Evolutionary conservation across 2,888 invertebrate species (phyloP), one percentile per base, ranked within the genome.

Genomic region (Pinctada fucata): DNA sequence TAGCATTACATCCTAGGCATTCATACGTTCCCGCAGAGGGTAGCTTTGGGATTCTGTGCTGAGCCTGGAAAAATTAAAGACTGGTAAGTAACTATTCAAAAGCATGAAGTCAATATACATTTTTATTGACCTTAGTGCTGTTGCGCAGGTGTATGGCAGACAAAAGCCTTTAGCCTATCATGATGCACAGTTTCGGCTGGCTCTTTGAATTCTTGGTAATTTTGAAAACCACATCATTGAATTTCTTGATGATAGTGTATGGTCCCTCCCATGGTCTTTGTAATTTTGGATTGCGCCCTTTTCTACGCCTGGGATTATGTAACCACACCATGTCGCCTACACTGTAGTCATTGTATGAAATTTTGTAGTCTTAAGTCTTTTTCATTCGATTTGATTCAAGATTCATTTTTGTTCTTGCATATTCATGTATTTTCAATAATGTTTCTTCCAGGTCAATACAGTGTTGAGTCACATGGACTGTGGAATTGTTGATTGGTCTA

Each of bases 211-310:
- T 10, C 72, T n/a, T 49, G 47, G 65, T 13, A 52, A 67, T 65
- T 67, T 52, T 58, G 51, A 66, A 76, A 45, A 72, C 31, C 13
- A 67, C 58, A 68, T 72, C 77, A 67, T 77, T 77, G 8, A 72
- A 63, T 48, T 50, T 66, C 16, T 77, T 58, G 3, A 66, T 13
- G n/a, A 77, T 52, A 3, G 51, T 10, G 64, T 65, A 77, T 1
- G 77, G 72, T 48, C 72, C 72, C 16, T 31, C 47, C 72, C 76
- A 72, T 6, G 58, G 58, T 13, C 58, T 58, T 13, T 58, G 58
- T 58, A 58, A 58, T 13, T 13, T 58, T 10, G 58, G 13, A 16
- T 58, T 8, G 10, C 58, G 6, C 6, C 13, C 58, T 10, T 10
- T 6, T 10, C 13, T 10, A 10, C 58, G 58, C 58, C 13, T n/a